These are phyloP conservation scores for Masticophis lateralis DNA, from an alignment of 2,797 vertebrate species.

Conservation along the genomic window DNA sequence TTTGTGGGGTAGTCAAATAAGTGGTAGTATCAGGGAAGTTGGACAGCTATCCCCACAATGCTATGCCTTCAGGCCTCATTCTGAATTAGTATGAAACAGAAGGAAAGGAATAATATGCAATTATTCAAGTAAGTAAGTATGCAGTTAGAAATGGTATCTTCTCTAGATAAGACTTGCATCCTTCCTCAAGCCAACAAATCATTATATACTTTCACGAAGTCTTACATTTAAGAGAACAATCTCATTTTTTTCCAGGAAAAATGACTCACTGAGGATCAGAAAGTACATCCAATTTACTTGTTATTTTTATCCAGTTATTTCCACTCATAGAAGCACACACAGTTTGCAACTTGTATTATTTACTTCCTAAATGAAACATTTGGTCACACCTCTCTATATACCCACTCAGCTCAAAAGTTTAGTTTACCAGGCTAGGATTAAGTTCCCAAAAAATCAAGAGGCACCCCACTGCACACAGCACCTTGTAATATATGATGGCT, in stretches of 20 bases:
- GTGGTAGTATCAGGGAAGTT: neutral
- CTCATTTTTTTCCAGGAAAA: neutral
- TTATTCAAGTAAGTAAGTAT: neutral
- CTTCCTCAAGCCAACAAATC: neutral
- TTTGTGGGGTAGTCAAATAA: conserved; percentile 9
- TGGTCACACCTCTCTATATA: neutral
- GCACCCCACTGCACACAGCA: neutral
- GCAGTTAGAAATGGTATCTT: neutral
- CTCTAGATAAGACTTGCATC: neutral
- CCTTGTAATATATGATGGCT: neutral
- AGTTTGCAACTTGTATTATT: neutral
- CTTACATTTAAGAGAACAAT: neutral
- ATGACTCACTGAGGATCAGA: neutral
- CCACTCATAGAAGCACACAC: neutral
- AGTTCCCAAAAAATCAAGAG: neutral
- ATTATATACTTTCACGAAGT: neutral
- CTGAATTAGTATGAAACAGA: neutral
- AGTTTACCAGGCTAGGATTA: neutral
- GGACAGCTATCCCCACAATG: neutral
- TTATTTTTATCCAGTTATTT: neutral
- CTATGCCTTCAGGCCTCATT: neutral
- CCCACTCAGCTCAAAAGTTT: neutral
- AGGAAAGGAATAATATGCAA: neutral
- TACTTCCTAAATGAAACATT: neutral
- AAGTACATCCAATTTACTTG: neutral